These are phyloP conservation scores for Gymnogyps californianus DNA, from an alignment of 2,113 vertebrate genomes.

Conservation along the genomic window DNA sequence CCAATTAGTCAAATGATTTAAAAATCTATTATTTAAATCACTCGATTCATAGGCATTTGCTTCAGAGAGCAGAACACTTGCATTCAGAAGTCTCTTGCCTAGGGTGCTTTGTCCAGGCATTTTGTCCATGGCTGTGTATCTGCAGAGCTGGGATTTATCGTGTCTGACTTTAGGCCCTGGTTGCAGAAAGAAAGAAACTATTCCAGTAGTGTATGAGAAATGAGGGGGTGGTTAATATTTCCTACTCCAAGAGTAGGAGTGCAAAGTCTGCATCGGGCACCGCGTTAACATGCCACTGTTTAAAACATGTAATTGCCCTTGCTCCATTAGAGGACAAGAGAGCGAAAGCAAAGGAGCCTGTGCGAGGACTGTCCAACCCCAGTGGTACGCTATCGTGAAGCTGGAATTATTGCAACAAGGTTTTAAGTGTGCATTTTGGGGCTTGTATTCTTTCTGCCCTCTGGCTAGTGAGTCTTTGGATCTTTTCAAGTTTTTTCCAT, in stretches of 20 bases:
- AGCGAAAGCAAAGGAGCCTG: not conserved
- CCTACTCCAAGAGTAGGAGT: not conserved
- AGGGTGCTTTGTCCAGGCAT: not conserved
- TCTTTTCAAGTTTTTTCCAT: not conserved
- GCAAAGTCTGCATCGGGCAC: not conserved
- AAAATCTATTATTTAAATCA: not conserved
- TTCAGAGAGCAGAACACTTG: not conserved
- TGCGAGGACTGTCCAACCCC: not conserved
- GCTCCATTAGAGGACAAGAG: not conserved
- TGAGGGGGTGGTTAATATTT: not conserved
- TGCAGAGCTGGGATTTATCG: not conserved
- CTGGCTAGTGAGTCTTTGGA: not conserved
- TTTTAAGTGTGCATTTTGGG: not conserved
- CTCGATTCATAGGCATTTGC: not conserved
- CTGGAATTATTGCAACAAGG: not conserved
- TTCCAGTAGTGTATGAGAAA: not conserved
- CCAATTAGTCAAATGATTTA: not conserved
- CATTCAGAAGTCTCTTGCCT: not conserved
- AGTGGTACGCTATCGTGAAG: not conserved
- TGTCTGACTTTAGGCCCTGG: not conserved
- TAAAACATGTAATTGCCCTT: not conserved
- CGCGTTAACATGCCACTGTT: not conserved
- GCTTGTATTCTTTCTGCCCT: not conserved
- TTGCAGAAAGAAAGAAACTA: not conserved
- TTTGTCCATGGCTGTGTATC: not conserved